phyloP scores from a whole-genome alignment of 2,797 vertebrate genomes.

The Coilia nasus region DNA sequence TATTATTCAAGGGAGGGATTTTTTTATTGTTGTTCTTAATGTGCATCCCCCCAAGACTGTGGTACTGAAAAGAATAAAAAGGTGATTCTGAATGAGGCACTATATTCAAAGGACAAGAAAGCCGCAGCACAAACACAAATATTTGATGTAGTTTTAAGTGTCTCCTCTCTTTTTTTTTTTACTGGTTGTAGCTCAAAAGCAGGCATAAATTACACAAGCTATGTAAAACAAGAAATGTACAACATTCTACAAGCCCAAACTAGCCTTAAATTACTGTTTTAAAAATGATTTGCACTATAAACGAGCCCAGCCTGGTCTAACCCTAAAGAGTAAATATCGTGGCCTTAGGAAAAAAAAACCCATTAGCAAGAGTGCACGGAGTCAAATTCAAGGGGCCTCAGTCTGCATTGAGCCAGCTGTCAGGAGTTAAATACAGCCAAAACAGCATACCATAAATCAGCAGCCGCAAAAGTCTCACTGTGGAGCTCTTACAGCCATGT shows the following conservation, averaged over 20 bases:
- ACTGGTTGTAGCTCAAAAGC: neutral
- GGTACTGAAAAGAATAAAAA: neutral
- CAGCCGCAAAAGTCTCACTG: neutral
- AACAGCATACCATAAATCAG: constrained; percentile 16
- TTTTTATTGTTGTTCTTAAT: neutral
- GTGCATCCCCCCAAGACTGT: neutral
- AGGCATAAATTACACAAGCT: neutral
- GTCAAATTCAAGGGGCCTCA: neutral
- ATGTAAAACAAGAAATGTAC: neutral
- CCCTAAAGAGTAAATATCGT: constrained; percentile 5
- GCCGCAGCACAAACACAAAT: neutral
- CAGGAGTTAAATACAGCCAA: constrained; percentile 18
- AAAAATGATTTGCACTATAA: neutral
- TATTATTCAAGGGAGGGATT: neutral
- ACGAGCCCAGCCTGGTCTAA: neutral
- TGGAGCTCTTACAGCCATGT: neutral
- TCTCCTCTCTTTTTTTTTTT: neutral
- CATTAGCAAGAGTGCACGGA: neutral
- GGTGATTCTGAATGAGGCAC: neutral
- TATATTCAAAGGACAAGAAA: neutral
- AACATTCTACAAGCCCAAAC: neutral
- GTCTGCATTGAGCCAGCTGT: constrained; percentile 5
- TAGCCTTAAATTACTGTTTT: neutral
- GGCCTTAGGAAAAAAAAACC: neutral
- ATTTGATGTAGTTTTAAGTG: neutral